Percentiles rank a stretch among this genome's conserved stretches.
phyloP scores from a whole-genome alignment of 2,113 vertebrate genomes.

The Tychaedon coryphoeus region DNA sequence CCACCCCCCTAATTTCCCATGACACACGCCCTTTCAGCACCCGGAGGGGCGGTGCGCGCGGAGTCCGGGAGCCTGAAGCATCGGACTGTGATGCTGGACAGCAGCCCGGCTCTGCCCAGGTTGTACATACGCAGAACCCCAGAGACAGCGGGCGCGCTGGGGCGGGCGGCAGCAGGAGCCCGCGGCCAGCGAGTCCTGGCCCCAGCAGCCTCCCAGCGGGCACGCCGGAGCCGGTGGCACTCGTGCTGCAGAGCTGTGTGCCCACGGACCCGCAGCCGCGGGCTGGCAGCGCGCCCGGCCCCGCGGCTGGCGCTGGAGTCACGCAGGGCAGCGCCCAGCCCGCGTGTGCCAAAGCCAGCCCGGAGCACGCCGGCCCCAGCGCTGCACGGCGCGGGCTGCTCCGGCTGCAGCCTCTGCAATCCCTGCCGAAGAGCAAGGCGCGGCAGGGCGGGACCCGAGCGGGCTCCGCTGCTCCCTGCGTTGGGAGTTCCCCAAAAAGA shows the following conservation, averaged over 20 bases:
- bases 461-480: background rate
- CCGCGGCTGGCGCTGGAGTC: background rate
- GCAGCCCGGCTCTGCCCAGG: too few relatives aligned
- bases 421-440: too few relatives aligned
- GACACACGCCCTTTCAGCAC: fast-evolving
- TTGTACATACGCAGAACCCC: background rate
- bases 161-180: fast-evolving
- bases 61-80: background rate
- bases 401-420: background rate
- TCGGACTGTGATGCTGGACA: background rate
- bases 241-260: background rate
- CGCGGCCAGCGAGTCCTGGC: fast-evolving
- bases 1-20: background rate
- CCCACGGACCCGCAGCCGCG: background rate
- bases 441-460: background rate
- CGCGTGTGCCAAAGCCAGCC: fast-evolving
- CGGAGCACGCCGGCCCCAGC: fast-evolving
- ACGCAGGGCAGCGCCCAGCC: background rate
- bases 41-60: fast-evolving
- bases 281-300: background rate
- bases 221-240: too few relatives aligned
- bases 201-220: background rate
- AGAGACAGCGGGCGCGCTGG: fast-evolving
- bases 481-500: background rate
- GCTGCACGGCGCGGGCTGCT: background rate